Evolutionary conservation across 2,888 invertebrate genomes (phyloP), one percentile per base, ranked within the genome.

Genomic region (Drosophila barbarae): DNA sequence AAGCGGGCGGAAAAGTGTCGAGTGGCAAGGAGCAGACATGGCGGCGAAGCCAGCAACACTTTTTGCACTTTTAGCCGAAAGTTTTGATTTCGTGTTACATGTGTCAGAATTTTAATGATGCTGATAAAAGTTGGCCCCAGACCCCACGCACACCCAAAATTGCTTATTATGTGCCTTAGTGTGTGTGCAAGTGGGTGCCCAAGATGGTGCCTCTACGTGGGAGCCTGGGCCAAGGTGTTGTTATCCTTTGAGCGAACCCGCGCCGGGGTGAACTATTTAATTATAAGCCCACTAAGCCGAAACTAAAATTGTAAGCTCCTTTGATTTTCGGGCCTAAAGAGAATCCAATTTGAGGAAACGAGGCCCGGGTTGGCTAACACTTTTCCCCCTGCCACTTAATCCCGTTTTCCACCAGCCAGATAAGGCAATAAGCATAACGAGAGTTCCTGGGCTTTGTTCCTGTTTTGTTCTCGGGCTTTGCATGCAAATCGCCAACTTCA

Each of bases 41-140:
- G 36, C 23, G 58, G 36, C 30, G 53, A 28, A 28, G 64, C 51
- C 68, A 71, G 58, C 72, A 69, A 76, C 84, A 84, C 85, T 81
- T 82, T 81, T 73, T 85, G 76, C 81, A 84, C 81, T 85, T 82
- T 82, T 80, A 85, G 77, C 84, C 81, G 46, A 85, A 82, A 82
- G 81, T 82, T 82, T 82, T 85, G 81, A 82, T 82, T 85, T 82
- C 85, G 81, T 82, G 81, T 82, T 82, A 82, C 81, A 82, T 82
- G 81, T 82, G 81, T 82, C 81, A 85, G 85, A 82, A 84, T 82
- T 82, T 82, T 82, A 82, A 85, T 82, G 81, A 82, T 82, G 81
- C 81, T 82, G 85, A 82, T 82, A 82, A 82, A 83, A 82, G 81
- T 80, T 85, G 71, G 71, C 70, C 74, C 55, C 83, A 5, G 18